Evolutionary conservation across 2,113 vertebrate species (phyloP).

Genomic region (Heterochromis multidens): DNA sequence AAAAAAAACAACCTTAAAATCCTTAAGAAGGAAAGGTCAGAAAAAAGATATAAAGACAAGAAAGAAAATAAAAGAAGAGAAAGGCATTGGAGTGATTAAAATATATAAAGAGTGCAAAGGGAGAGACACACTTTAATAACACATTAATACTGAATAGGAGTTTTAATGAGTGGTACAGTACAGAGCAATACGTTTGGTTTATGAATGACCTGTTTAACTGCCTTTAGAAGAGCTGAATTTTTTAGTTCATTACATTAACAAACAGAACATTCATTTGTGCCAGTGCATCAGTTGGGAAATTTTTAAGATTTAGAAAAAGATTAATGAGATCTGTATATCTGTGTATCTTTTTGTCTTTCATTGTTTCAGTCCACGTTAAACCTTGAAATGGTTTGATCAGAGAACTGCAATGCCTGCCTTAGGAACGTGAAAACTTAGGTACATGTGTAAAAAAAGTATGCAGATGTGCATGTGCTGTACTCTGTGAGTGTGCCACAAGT

Average conservation of each 20-base stretch:
- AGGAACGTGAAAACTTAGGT: neutral
- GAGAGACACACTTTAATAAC: neutral
- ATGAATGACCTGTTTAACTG: slow-evolving; percentile 10
- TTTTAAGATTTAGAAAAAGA: neutral
- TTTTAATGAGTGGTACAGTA: neutral
- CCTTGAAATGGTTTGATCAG: neutral
- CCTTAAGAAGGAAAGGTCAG: neutral
- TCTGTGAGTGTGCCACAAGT: neutral
- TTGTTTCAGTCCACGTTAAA: neutral
- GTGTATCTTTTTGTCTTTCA: neutral
- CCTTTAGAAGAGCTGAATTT: neutral
- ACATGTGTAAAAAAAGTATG: neutral
- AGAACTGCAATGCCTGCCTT: neutral
- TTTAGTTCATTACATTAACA: neutral
- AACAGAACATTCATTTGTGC: neutral
- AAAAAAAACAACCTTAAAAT: neutral
- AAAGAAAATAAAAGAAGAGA: neutral
- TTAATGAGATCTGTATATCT: neutral
- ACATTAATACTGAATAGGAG: neutral
- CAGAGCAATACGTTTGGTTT: neutral
- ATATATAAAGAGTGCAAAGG: no score
- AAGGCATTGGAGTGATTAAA: no score
- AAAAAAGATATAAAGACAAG: neutral
- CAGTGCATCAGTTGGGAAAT: neutral
- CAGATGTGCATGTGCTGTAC: neutral